Conservation (phyloP, 2,113 vertebrate species). For the Penelope pileata region DNA sequence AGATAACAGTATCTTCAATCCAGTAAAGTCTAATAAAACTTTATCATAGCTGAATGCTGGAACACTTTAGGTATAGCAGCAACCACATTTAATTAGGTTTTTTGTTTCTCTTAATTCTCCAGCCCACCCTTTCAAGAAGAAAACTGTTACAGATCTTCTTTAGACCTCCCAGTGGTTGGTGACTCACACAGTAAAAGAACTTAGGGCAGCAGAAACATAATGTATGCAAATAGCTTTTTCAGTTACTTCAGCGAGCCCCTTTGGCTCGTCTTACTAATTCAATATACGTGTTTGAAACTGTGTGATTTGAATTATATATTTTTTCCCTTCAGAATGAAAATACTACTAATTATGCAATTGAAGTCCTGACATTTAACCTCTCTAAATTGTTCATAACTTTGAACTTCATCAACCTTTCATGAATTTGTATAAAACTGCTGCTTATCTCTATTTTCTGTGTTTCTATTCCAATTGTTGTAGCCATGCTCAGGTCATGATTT, state of each 20-base stretch:
- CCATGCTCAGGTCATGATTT: neutral
- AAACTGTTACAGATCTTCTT: neutral
- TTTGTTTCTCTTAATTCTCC: conserved; percentile 24
- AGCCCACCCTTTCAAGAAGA: neutral
- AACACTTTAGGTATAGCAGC: neutral
- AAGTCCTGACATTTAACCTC: neutral
- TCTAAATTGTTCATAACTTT: neutral
- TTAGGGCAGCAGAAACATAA: conserved; percentile 13
- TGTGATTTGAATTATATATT: neutral
- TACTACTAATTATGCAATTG: neutral
- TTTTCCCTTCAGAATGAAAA: neutral
- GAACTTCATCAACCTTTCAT: neutral
- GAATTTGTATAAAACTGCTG: neutral
- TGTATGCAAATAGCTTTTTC: conserved; percentile 20
- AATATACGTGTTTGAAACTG: neutral
- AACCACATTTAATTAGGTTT: conserved; percentile 38
- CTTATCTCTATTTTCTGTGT: neutral
- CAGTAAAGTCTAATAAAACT: neutral
- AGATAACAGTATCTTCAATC: neutral
- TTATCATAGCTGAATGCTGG: neutral
- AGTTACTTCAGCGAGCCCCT: neutral
- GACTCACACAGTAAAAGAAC: conserved; percentile 24
- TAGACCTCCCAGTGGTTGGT: conserved; percentile 3
- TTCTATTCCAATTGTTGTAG: neutral
- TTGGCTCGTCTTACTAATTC: conserved; percentile 2